phyloP scores from a whole-genome alignment of 2,797 vertebrate species.

The Sebastes cheni region DNA sequence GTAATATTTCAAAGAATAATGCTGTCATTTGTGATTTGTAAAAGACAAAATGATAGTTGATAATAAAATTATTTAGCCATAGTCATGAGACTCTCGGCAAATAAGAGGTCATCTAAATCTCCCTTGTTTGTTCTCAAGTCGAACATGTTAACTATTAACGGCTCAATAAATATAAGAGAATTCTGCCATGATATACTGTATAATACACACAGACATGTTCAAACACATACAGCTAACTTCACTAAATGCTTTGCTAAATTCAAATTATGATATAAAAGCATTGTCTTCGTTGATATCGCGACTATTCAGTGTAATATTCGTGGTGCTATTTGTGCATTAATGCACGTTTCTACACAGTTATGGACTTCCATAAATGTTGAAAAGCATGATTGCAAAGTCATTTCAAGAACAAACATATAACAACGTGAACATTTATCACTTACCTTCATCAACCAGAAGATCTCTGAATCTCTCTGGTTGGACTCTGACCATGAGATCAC shows the following conservation, averaged over 20 bases:
- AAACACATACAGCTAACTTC: background rate
- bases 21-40: background rate
- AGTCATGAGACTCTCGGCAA: background rate
- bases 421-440: constrained; percentile 5
- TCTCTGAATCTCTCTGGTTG: constrained; percentile 21
- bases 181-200: background rate
- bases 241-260: background rate
- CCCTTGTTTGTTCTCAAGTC: constrained; percentile 37
- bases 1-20: accelerated
- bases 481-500: constrained; percentile 55
- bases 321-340: background rate
- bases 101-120: constrained; percentile 11
- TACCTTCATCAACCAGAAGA: constrained; percentile 34
- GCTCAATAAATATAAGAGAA: constrained; percentile 18
- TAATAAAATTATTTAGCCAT: background rate
- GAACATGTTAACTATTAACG: constrained; percentile 58
- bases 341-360: background rate
- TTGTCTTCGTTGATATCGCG: background rate
- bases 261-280: background rate
- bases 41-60: background rate
- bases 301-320: background rate
- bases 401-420: background rate
- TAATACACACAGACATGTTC: background rate
- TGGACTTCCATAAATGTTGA: background rate
- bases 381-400: background rate